These are phyloP conservation scores for Geococcyx californianus DNA, from an alignment of 2,113 vertebrate species.

Conservation along the genomic window DNA sequence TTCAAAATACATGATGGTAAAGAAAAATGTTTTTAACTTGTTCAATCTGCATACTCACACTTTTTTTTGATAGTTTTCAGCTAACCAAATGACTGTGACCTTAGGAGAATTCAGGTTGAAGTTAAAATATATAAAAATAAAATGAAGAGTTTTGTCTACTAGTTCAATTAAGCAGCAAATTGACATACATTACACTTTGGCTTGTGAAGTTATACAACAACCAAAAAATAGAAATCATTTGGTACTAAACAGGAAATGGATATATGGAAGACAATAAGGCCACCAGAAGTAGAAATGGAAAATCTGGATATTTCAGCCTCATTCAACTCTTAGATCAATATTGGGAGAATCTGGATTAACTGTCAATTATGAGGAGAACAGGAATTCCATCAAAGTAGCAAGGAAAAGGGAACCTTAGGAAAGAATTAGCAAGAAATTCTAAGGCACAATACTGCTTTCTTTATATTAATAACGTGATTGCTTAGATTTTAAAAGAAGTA, in stretches of 20 bases:
- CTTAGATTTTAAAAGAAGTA: background rate
- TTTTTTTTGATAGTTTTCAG: background rate
- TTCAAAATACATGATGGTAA: background rate
- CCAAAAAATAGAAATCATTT: background rate
- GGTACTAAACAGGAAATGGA: background rate
- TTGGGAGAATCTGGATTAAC: background rate
- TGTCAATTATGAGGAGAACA: background rate
- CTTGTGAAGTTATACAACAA: background rate
- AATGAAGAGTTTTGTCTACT: background rate
- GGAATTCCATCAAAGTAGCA: background rate
- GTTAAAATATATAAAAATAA: background rate
- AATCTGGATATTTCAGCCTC: background rate
- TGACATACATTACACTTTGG: background rate
- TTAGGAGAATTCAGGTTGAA: background rate
- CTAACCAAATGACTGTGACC: background rate
- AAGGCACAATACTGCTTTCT: background rate
- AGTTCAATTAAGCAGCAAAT: background rate
- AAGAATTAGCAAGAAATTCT: background rate
- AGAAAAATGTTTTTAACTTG: background rate
- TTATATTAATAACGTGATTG: background rate
- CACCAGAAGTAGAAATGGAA: background rate
- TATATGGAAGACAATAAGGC: background rate
- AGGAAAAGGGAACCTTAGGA: background rate
- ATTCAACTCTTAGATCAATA: background rate
- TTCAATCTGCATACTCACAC: background rate